phyloP scores from a whole-genome alignment of 2,113 vertebrate species.

The Poeciliopsis prolifica region DNA sequence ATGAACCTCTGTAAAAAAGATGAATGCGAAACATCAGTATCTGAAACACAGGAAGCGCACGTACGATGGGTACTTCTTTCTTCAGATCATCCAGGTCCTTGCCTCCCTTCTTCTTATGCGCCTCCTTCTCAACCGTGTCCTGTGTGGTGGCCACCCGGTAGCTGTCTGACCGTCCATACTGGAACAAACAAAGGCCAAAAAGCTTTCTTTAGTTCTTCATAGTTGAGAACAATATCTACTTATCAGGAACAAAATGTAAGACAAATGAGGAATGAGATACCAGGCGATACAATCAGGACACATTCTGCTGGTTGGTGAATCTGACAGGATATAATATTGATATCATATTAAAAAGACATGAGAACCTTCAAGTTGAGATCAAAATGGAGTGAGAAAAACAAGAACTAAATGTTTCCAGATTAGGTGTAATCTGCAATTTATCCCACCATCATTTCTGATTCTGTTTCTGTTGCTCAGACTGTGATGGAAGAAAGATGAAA shows the following conservation, averaged over 20 bases:
- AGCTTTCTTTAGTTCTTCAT: neutral
- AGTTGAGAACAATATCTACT: neutral
- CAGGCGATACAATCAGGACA: neutral
- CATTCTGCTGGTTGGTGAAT: neutral
- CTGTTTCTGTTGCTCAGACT: neutral
- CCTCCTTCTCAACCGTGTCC: constrained; percentile 87
- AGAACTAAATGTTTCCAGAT: neutral
- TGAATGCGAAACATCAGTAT: neutral
- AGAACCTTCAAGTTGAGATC: constrained; percentile 5
- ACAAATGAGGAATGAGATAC: neutral
- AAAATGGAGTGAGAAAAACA: constrained; percentile 15
- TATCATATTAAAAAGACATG: neutral
- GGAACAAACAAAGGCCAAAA: constrained; percentile 46
- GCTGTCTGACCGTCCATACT: constrained; percentile 93
- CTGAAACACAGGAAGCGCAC: constrained; percentile 38
- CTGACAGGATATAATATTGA: neutral
- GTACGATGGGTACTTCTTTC: constrained; percentile 92
- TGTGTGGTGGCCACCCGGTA: constrained; percentile 92
- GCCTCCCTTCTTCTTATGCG: constrained; percentile 88
- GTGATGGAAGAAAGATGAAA: neutral
- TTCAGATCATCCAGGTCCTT: constrained; percentile 92
- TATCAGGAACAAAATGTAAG: neutral
- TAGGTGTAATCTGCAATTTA: constrained; percentile 30
- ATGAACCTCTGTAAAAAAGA: neutral
- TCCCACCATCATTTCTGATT: neutral